phyloP scores from a whole-genome alignment of 1,140 invertebrate species.

The Sesamia nonagrioides region DNA sequence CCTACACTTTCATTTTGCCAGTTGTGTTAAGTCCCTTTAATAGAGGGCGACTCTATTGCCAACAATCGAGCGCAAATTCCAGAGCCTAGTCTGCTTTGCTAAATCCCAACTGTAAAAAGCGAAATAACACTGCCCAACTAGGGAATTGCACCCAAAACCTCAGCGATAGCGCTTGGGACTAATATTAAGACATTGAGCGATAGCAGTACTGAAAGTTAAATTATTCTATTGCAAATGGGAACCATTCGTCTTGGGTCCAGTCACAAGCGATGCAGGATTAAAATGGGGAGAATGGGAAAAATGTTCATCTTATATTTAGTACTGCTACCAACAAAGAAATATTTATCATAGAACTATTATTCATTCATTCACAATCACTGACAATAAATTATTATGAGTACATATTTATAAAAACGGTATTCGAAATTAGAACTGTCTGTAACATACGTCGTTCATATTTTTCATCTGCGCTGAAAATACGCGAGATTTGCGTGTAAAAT shows the following conservation, averaged over 20 bases:
- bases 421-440: background rate
- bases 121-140: too few species aligned
- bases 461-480: constrained; percentile 20
- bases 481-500: background rate
- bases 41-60: too few species aligned
- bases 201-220: constrained; percentile 42
- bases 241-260: constrained; percentile 63
- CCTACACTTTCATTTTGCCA: too few species aligned
- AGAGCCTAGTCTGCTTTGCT: too few species aligned
- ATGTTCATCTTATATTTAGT: constrained; percentile 51
- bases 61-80: too few species aligned
- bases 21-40: too few species aligned
- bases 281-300: constrained; percentile 56
- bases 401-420: constrained; percentile 2
- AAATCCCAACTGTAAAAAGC: too few species aligned
- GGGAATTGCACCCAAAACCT: too few species aligned
- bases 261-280: constrained; percentile 62
- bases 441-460: background rate
- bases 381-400: constrained; percentile 31
- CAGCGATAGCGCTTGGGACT: too few species aligned
- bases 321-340: constrained; percentile 20
- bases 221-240: constrained; percentile 63
- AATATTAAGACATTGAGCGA: too few species aligned
- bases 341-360: constrained; percentile 40
- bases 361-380: constrained; percentile 4